Evolutionary conservation across 2,113 vertebrate genomes (phyloP), one percentile per base, ranked within the genome.

Genomic region (Rutilus rutilus): DNA sequence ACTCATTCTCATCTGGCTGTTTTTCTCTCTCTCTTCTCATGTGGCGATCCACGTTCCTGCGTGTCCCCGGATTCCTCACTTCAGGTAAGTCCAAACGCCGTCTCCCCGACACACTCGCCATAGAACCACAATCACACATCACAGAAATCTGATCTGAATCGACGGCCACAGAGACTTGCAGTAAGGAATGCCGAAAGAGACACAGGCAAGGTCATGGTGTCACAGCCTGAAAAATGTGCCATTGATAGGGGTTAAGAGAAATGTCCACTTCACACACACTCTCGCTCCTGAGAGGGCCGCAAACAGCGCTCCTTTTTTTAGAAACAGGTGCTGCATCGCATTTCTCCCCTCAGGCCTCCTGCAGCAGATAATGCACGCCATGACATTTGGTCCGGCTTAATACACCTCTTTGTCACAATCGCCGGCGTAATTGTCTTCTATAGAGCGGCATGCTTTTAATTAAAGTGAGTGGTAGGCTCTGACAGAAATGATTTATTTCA

Each of bases 401-500:
- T 87, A 85, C 69, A 86, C 86, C 88, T 87, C 79, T 88, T 89
- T 89, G 89, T 87, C 86, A 88, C 87, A 87, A 85, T 90, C 85
- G 85, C 85, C 42, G n/a, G 36, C 82, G 89, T 79, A 88, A 85
- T 82, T 90, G 88, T 87, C 90, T 89, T 88, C 80, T 75, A 78
- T 64, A 82, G 87, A 88, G 76, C 81, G 65, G 73, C 52, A 27
- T 84, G 86, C 80, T 88, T 90, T 90, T 91, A 90, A 90, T 90
- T 91, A 89, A 89, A 90, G 88, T 87, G 89, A 89, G 90, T 90
- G 91, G 89, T 89, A 89, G 33, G 80, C 78, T 85, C 82, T 90
- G 90, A 88, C 90, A 91, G 83, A 84, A 74, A 85, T 90, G 90
- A 90, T 91, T 90, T 86, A 88, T 89, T 87, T 81, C 86, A 84